Evolutionary conservation across 2,797 vertebrate species (phyloP).

Genomic region (Pantherophis alleghaniensis): DNA sequence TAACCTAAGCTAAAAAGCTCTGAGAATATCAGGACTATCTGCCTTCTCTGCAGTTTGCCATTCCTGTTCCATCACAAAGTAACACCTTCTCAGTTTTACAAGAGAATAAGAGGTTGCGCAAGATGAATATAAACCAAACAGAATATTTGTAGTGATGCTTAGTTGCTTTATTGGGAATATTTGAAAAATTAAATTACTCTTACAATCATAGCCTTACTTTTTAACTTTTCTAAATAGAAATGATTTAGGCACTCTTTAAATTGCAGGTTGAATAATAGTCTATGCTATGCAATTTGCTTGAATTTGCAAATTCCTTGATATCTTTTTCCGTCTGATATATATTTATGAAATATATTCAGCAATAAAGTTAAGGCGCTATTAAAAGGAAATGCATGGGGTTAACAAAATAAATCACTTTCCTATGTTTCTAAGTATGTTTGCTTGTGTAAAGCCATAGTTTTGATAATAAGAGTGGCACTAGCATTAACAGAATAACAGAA

Average conservation of each 20-base stretch:
- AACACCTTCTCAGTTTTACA: constrained; percentile 20
- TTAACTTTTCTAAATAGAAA: neutral
- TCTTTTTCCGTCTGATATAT: constrained; percentile 34
- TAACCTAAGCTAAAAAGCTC: neutral
- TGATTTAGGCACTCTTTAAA: constrained; percentile 48
- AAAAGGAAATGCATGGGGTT: constrained; percentile 40
- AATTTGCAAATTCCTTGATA: constrained; percentile 39
- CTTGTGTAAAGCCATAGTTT: constrained; percentile 51
- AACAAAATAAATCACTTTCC: constrained; percentile 46
- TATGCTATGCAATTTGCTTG: neutral
- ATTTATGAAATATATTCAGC: constrained; percentile 57
- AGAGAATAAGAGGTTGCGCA: neutral
- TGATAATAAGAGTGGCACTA: constrained; percentile 52
- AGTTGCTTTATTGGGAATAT: constrained; percentile 19
- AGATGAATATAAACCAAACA: constrained; percentile 22
- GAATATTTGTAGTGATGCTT: constrained; percentile 9
- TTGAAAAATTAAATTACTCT: constrained; percentile 29
- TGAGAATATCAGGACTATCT: neutral
- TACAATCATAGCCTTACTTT: neutral
- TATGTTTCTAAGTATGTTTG: constrained; percentile 29
- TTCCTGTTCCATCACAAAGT: constrained; percentile 14
- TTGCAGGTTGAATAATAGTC: constrained; percentile 52
- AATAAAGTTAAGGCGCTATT: constrained; percentile 12
- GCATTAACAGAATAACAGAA: neutral
- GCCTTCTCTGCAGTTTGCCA: neutral